A percentile compares a stretch with the other conserved stretches of the same genome.
These are phyloP conservation scores for Myocastor coypus DNA, from an alignment of 2,113 vertebrate genomes.

Conservation along the genomic window DNA sequence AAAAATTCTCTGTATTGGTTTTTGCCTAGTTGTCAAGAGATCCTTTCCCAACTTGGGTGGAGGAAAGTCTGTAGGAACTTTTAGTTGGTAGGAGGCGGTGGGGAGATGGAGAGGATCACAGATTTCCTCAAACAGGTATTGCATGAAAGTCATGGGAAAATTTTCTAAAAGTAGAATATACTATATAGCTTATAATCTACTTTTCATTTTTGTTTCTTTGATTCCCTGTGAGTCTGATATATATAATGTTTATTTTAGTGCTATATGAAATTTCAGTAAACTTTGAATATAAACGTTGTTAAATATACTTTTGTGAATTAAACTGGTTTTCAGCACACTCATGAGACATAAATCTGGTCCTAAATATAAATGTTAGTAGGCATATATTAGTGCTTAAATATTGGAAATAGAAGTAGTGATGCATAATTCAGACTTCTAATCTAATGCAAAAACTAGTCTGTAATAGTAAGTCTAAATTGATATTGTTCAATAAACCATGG, in stretches of 20 bases:
- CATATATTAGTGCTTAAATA: conserved; percentile 45
- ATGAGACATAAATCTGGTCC: conserved; percentile 12
- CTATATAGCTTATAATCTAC: not conserved
- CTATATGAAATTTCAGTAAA: conserved; percentile 35
- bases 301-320: conserved; percentile 49
- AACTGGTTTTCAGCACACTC: conserved; percentile 13
- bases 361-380: conserved; percentile 56
- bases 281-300: not conserved
- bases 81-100: not conserved
- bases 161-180: not conserved
- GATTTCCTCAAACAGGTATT: not conserved
- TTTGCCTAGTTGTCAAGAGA: not conserved
- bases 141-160: not conserved
- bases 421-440: conserved; percentile 41
- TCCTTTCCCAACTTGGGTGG: not conserved
- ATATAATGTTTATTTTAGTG: conserved; percentile 26
- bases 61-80: not conserved
- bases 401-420: conserved; percentile 51
- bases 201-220: conserved; percentile 41
- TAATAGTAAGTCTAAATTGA: conserved; percentile 78
- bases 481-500: conserved; percentile 79
- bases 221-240: conserved; percentile 22
- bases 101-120: not conserved
- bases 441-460: conserved; percentile 35
- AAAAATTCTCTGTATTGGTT: not conserved